These are phyloP conservation scores for Fragum whitleyi DNA, from an alignment of 2,888 invertebrate species.

Conservation along the genomic window DNA sequence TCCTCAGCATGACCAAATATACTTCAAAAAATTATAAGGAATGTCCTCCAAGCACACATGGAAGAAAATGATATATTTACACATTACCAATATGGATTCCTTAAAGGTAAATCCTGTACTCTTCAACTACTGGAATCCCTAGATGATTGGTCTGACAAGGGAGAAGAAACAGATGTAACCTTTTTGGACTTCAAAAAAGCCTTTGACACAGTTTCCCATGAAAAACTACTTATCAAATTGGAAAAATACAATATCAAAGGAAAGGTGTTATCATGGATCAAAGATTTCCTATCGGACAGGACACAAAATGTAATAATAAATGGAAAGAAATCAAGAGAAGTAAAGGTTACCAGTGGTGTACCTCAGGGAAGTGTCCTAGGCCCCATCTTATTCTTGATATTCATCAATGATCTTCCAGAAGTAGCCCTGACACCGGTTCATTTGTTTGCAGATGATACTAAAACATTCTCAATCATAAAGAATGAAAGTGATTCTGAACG, in stretches of 20 bases:
- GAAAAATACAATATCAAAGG: not conserved
- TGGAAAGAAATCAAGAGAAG: too few relatives aligned
- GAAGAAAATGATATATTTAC: too few relatives aligned
- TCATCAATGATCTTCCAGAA: not conserved
- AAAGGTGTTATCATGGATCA: too few relatives aligned
- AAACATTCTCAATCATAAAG: too few relatives aligned
- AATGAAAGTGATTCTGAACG: not conserved
- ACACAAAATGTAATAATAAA: too few relatives aligned
- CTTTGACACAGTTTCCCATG: not conserved
- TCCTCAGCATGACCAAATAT: not conserved
- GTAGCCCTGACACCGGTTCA: not conserved
- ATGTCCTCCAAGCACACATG: too few relatives aligned
- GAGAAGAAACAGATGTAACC: not conserved
- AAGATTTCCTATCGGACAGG: too few relatives aligned
- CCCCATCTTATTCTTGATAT: not conserved
- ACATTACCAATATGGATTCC: too few relatives aligned
- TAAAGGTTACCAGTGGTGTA: too few relatives aligned
- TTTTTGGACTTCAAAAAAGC: too few relatives aligned
- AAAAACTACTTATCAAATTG: not conserved
- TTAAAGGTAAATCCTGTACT: too few relatives aligned
- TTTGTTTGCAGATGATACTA: too few relatives aligned
- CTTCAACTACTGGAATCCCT: not conserved
- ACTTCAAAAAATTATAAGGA: not conserved
- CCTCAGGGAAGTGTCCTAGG: not conserved
- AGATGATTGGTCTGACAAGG: not conserved